These are phyloP conservation scores for Eupithecia dodoneata DNA, from an alignment of 2,888 invertebrate species.

Conservation along the genomic window DNA sequence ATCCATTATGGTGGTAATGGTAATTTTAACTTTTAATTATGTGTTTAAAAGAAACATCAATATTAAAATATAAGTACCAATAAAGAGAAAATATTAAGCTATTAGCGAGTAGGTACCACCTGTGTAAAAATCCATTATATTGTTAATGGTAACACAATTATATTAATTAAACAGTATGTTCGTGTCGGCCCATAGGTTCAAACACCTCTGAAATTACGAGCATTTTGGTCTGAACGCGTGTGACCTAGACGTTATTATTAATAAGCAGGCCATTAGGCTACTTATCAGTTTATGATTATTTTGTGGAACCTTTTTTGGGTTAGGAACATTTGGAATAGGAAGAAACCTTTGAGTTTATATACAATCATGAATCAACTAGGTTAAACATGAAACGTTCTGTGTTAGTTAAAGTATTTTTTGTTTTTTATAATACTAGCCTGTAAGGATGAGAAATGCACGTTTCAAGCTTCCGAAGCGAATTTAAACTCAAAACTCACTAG, in stretches of 20 bases:
- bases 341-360: background rate
- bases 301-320: background rate
- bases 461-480: too few relatives aligned
- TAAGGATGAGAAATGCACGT: too few relatives aligned
- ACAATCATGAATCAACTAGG: too few relatives aligned
- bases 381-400: too few relatives aligned
- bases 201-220: conserved; percentile 13
- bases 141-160: conserved; percentile 1
- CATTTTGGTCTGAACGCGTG: background rate
- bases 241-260: conserved; percentile 7
- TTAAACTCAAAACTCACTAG: too few relatives aligned
- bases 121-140: background rate
- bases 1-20: too few relatives aligned
- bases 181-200: conserved; percentile 14
- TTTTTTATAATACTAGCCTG: too few relatives aligned
- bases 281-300: background rate
- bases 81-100: background rate
- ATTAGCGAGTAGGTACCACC: background rate
- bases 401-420: too few relatives aligned
- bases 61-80: background rate
- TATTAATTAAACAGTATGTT: conserved; percentile 6
- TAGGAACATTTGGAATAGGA: background rate
- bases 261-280: background rate
- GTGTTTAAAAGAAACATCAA: background rate
- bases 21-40: too few relatives aligned